Conservation (phyloP, 1,140 invertebrate genomes). For the Chymomyza costata region DNA sequence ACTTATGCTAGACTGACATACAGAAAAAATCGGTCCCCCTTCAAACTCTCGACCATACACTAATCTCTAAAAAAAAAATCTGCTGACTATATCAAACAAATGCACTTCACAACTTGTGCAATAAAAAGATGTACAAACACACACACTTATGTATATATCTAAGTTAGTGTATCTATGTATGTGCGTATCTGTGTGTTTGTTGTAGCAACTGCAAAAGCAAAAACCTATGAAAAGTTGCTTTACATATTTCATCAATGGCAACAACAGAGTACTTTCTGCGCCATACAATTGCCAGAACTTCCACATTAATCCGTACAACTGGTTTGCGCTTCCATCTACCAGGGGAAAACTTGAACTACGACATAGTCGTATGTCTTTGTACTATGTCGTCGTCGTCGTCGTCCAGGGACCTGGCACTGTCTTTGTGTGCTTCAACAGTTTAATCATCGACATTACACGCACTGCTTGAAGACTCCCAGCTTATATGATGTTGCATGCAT, state of each 20-base stretch:
- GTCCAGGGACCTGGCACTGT: slow-evolving; percentile 53
- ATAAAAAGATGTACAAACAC: slow-evolving; percentile 11
- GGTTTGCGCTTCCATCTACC: slow-evolving; percentile 38
- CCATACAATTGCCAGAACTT: slow-evolving; percentile 57
- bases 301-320: slow-evolving; percentile 54
- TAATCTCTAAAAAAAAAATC: no score
- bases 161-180: slow-evolving; percentile 26
- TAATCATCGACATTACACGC: slow-evolving; percentile 64
- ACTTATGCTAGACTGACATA: no score
- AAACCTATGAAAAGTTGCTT: slow-evolving; percentile 48
- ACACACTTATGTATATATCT: no score
- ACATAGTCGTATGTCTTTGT: slow-evolving; percentile 8
- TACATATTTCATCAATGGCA: slow-evolving; percentile 58
- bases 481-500: no score
- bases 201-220: slow-evolving; percentile 9
- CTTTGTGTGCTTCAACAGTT: slow-evolving; percentile 61
- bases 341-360: slow-evolving; percentile 30
- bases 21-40: no score
- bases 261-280: slow-evolving; percentile 11
- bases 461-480: slow-evolving; percentile 18
- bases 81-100: no score
- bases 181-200: slow-evolving; percentile 33
- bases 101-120: slow-evolving; percentile 30
- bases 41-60: no score
- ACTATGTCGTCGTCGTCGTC: slow-evolving; percentile 3